Conservation (phyloP, 2,113 vertebrate species). For the Aix galericulata region DNA sequence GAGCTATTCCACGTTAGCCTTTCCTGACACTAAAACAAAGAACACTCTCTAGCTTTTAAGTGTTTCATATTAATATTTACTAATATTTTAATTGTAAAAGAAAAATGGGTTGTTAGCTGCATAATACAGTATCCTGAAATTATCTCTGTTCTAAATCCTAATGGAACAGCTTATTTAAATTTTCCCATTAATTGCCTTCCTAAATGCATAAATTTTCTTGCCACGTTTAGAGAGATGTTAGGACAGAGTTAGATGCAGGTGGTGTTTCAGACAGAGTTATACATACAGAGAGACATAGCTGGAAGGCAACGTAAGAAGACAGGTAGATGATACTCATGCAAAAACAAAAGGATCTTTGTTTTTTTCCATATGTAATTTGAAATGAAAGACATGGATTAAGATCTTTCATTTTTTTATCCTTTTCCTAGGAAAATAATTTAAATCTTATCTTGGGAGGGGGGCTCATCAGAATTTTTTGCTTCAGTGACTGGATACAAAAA, state of each 20-base stretch:
- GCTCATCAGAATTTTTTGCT: conserved; percentile 44
- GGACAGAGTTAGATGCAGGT: background rate
- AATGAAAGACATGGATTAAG: conserved; percentile 55
- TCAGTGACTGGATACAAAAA: background rate
- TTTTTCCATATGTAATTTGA: conserved; percentile 36
- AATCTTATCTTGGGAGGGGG: conserved; percentile 32
- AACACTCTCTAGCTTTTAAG: background rate
- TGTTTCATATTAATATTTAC: background rate
- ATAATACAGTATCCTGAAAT: background rate
- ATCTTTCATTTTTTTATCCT: conserved; percentile 48
- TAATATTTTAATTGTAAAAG: background rate
- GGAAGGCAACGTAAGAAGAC: conserved; percentile 17
- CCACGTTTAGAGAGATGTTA: background rate
- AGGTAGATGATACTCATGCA: conserved; percentile 6
- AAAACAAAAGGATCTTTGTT: conserved; percentile 27
- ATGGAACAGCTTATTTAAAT: background rate
- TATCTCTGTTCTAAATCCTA: background rate
- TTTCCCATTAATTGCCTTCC: conserved; percentile 9
- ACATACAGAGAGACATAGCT: background rate
- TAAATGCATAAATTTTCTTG: background rate
- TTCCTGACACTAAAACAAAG: background rate
- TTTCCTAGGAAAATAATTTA: conserved; percentile 46
- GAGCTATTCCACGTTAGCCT: background rate
- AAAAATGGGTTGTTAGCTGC: background rate
- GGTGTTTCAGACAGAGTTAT: background rate